Base-by-base conservation (phyloP, 1,140 invertebrate genomes). In the Caenorhabditis tropicalis region DNA sequence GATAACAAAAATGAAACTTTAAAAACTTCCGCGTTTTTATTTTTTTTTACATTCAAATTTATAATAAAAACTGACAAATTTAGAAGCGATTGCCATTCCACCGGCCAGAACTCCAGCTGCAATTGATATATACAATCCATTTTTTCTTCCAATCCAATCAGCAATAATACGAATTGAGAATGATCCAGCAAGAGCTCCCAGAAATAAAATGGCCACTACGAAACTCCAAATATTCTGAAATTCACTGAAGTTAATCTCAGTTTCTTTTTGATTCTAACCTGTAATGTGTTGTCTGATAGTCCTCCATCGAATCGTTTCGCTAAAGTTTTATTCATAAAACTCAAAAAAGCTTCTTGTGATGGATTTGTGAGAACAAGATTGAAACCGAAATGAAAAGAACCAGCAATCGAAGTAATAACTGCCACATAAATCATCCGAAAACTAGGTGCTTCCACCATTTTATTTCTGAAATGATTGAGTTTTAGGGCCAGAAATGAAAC, bases 371-470 rank as follows among this genome's bases (percentile, higher is more conserved):
- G 39, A 29, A 87, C 88, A 16, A 89, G 19, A 65, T 89, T 89
- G 48, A 88, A 90, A n/a, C 88, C 88, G 36, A 89, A 89, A 74
- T 89, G 88, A 80, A 89, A 90, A n/a, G 89, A 88, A 33, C 88
- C 88, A n/a, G 88, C 88, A 27, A 90, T 79, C 15, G 87, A 83
- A 39, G 87, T 82, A 46, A 89, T 80, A 21, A 89, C 65, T 9
- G 88, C 88, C 0, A 84, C 82, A 29, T 49, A 46, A 10, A 84
- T 48, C 83, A 84, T 84, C 33, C 83, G 83, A 43, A 79, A 82
- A 74, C 82, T 82, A 19, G 82, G 82, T 43, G 65, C 65, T 74
- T 74, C 65, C 36, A 74, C 65, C 65, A 74, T 74, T 46, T 9
- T 27, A 15, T 24, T 24, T 19, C 65, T 74, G 36, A 43, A 74